These are phyloP conservation scores for Sylvilagus bachmani DNA, from an alignment of 2,113 vertebrate species.

Conservation along the genomic window DNA sequence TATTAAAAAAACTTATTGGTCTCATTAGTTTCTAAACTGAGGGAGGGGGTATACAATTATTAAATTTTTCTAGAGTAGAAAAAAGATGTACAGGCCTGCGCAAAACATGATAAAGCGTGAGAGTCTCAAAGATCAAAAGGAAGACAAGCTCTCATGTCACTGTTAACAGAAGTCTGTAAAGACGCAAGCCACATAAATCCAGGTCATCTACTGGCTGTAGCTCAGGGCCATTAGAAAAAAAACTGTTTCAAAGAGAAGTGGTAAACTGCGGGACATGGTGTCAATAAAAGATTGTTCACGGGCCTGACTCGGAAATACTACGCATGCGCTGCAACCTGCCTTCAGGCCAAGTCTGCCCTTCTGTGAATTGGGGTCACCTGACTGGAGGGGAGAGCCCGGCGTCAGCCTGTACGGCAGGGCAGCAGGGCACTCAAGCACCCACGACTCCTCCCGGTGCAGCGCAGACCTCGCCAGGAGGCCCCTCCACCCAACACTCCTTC, in stretches of 20 bases:
- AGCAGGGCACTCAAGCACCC: too few relatives aligned
- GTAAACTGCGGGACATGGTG: neutral
- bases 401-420: too few relatives aligned
- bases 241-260: neutral
- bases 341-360: neutral
- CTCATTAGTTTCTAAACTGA: slow-evolving; percentile 7
- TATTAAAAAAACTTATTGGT: neutral
- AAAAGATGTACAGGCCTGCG: slow-evolving; percentile 21
- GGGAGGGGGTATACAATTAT: neutral
- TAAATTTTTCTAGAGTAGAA: neutral
- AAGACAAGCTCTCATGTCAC: neutral
- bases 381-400: too few relatives aligned
- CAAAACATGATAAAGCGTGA: slow-evolving; percentile 29
- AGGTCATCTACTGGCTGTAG: neutral
- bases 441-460: too few relatives aligned
- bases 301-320: neutral
- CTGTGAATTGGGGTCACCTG: too few relatives aligned
- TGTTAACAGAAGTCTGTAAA: slow-evolving; percentile 29
- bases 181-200: neutral
- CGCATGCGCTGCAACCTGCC: neutral
- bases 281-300: neutral
- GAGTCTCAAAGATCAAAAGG: slow-evolving; percentile 5
- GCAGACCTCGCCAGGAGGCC: neutral
- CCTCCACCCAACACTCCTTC: neutral
- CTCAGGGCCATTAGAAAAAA: neutral